A percentile compares a stretch with the other conserved stretches of the same genome.
These are phyloP conservation scores for Phrixothrix hirtus DNA, from an alignment of 2,888 invertebrate genomes.

Conservation along the genomic window DNA sequence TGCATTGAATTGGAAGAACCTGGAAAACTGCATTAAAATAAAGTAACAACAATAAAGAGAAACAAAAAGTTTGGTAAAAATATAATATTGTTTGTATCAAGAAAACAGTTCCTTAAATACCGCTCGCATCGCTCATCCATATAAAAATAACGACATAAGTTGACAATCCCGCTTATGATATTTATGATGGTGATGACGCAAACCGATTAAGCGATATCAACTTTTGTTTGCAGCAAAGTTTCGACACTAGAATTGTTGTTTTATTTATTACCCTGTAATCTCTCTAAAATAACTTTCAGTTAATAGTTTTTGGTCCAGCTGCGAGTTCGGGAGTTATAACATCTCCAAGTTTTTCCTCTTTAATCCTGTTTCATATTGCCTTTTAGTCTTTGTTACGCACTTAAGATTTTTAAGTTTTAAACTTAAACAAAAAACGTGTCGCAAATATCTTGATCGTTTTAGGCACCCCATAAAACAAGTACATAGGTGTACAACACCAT, in stretches of 20 bases:
- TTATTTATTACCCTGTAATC: conserved; percentile 48
- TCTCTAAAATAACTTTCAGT: conserved; percentile 43
- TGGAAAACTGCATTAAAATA: too few species aligned
- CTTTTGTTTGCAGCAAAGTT: conserved; percentile 47
- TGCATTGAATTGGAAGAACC: too few species aligned
- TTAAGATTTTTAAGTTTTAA: conserved; percentile 24
- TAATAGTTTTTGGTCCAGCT: conserved; percentile 41
- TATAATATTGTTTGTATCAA: not conserved
- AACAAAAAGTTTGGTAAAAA: too few species aligned
- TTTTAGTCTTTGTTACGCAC: conserved; percentile 9
- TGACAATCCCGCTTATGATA: conserved; percentile 34
- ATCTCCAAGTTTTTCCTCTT: conserved; percentile 20
- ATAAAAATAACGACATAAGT: conserved; percentile 31
- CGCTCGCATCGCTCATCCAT: conserved; percentile 22
- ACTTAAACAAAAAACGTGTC: conserved; percentile 25
- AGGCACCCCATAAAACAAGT: conserved; percentile 26
- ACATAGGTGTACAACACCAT: conserved; percentile 29
- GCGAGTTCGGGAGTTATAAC: conserved; percentile 25
- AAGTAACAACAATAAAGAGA: too few species aligned
- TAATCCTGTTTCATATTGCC: conserved; percentile 19
- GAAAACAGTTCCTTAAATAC: conserved; percentile 4
- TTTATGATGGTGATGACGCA: conserved; percentile 38
- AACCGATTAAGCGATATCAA: conserved; percentile 41
- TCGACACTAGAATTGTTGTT: conserved; percentile 47
- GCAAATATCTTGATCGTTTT: conserved; percentile 26